phyloP scores from a whole-genome alignment of 2,113 vertebrate genomes.

The Procavia capensis region DNA sequence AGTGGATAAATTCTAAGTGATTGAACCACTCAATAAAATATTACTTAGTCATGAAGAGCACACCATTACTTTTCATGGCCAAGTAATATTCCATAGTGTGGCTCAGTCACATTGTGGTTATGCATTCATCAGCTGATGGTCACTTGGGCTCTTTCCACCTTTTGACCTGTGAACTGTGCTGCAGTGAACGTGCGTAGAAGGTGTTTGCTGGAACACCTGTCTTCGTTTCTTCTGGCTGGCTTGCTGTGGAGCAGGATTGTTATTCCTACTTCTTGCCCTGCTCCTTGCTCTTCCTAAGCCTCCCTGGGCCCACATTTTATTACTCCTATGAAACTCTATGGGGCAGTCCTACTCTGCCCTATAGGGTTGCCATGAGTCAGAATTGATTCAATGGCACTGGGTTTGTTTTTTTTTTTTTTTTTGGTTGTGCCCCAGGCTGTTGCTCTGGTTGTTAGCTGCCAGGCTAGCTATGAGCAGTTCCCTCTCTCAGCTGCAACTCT shows the following conservation, averaged over 20 bases:
- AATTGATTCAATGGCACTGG: too few relatives aligned
- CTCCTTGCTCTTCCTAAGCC: rapidly evolving
- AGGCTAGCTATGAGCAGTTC: not conserved
- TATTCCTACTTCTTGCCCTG: not conserved
- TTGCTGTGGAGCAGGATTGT: rapidly evolving
- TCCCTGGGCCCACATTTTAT: rapidly evolving
- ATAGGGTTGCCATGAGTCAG: too few relatives aligned
- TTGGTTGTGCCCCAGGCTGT: not conserved
- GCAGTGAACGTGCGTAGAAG: not conserved
- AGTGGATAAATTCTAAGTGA: not conserved
- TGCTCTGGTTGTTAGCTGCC: not conserved
- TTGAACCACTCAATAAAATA: not conserved
- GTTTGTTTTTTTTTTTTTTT: too few relatives aligned
- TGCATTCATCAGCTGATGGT: rapidly evolving
- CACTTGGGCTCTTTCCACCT: not conserved
- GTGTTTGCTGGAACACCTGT: rapidly evolving
- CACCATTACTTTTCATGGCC: rapidly evolving
- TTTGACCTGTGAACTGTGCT: rapidly evolving
- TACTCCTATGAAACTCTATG: too few relatives aligned
- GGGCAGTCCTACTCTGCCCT: too few relatives aligned
- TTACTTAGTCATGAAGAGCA: rapidly evolving
- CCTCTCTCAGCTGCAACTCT: rapidly evolving
- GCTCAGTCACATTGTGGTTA: rapidly evolving
- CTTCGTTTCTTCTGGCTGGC: rapidly evolving
- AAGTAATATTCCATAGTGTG: rapidly evolving